These are phyloP conservation scores for Magallana nippona DNA, from an alignment of 2,888 invertebrate species.

Conservation along the genomic window DNA sequence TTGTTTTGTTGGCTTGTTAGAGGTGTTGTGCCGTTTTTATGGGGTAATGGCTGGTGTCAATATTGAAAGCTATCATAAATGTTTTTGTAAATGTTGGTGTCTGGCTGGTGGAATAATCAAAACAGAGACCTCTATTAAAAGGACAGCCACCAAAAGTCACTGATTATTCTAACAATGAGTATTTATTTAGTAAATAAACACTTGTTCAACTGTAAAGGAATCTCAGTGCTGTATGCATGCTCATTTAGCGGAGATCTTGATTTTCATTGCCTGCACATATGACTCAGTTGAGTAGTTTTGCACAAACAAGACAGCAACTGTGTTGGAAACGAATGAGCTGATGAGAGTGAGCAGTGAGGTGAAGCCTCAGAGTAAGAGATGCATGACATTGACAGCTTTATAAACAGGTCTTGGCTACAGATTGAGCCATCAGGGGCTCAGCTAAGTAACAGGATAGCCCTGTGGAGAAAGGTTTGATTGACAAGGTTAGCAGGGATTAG, in stretches of 20 bases:
- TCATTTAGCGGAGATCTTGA: no score
- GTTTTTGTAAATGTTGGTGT: background rate
- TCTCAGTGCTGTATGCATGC: no score
- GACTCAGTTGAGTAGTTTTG: no score
- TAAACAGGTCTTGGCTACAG: background rate
- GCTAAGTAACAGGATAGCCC: constrained; percentile 1
- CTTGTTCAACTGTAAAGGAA: background rate
- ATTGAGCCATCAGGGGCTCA: background rate
- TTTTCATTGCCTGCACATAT: no score
- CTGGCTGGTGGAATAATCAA: background rate
- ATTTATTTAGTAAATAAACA: background rate
- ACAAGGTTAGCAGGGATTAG: constrained; percentile 1
- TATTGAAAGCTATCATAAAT: background rate
- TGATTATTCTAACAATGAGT: background rate
- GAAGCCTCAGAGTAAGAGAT: background rate
- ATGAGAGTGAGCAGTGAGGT: background rate
- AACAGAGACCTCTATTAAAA: background rate
- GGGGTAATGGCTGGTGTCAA: constrained; percentile 31
- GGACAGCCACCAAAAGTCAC: background rate
- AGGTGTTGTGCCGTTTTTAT: constrained; percentile 15
- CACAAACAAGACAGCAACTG: no score
- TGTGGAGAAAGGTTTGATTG: background rate
- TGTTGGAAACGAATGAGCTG: background rate
- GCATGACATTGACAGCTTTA: constrained; percentile 24
- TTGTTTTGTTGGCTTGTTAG: background rate